Evolutionary conservation across 2,113 vertebrate genomes (phyloP).

Genomic region (Suricata suricatta): DNA sequence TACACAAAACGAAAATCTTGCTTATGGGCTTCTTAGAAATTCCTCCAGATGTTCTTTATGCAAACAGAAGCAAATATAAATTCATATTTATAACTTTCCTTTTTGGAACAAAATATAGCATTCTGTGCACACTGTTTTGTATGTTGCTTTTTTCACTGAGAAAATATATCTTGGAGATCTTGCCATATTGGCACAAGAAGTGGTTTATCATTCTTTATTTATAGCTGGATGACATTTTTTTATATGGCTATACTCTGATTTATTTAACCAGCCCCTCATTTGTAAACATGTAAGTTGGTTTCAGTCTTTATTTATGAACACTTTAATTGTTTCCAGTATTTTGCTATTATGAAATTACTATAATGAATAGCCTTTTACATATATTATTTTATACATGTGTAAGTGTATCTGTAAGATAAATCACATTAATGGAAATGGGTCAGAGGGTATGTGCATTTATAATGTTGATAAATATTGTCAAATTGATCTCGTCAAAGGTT

Average conservation of each 20-base stretch:
- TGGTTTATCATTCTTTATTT: background rate
- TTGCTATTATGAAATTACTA: background rate
- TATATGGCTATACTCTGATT: background rate
- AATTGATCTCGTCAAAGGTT: background rate
- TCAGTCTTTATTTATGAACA: background rate
- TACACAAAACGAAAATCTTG: background rate
- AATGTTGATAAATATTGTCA: background rate
- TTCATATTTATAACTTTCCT: constrained; percentile 6
- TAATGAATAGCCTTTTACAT: background rate
- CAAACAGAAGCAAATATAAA: constrained; percentile 32
- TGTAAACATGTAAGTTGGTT: background rate
- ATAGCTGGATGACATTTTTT: background rate
- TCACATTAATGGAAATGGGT: background rate
- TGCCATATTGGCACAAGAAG: background rate
- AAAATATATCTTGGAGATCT: background rate
- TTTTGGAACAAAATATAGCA: background rate
- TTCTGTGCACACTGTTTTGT: background rate
- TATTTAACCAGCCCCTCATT: background rate
- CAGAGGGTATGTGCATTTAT: background rate
- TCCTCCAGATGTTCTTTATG: constrained; percentile 67
- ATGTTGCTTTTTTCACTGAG: background rate
- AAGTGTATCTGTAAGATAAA: background rate
- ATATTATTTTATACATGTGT: background rate
- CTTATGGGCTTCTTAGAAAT: constrained; percentile 34
- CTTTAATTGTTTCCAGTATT: background rate